Evolutionary conservation across 2,797 vertebrate genomes (phyloP).

Genomic region (Melopsittacus undulatus): DNA sequence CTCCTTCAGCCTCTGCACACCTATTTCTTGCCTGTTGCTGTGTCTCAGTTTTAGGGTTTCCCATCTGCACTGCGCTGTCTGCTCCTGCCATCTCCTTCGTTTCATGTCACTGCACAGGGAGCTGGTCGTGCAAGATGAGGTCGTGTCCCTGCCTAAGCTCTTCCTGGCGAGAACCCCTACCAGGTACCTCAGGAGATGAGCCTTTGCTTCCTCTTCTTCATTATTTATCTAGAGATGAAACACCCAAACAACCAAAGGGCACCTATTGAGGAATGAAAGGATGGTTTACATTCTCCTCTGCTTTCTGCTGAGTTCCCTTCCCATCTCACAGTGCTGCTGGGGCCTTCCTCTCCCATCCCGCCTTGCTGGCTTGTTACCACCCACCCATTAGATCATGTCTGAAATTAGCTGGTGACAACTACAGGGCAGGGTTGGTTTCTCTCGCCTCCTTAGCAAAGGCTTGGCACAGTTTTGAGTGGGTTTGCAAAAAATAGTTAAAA

Average conservation of each 20-base stretch:
- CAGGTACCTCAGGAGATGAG: neutral
- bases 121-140: neutral
- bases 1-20: neutral
- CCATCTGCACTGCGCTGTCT: neutral
- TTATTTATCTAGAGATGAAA: neutral
- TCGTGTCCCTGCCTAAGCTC: neutral
- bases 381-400: conserved; percentile 42
- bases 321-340: neutral
- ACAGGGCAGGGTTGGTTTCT: conserved; percentile 9
- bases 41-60: neutral
- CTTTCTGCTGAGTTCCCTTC: conserved; percentile 7
- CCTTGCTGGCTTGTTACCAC: conserved; percentile 11
- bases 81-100: neutral
- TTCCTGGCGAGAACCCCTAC: neutral
- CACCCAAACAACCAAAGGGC: neutral
- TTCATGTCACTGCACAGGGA: neutral
- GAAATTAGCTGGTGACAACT: conserved; percentile 41
- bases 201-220: neutral
- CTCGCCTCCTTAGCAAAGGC: neutral
- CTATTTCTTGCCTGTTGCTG: conserved; percentile 7
- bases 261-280: neutral
- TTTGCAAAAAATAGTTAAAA: neutral
- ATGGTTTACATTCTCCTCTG: neutral
- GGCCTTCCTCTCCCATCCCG: neutral
- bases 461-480: neutral